Evolutionary conservation across 2,888 invertebrate species (phyloP).

Genomic region (Aporophyla lueneburgensis): DNA sequence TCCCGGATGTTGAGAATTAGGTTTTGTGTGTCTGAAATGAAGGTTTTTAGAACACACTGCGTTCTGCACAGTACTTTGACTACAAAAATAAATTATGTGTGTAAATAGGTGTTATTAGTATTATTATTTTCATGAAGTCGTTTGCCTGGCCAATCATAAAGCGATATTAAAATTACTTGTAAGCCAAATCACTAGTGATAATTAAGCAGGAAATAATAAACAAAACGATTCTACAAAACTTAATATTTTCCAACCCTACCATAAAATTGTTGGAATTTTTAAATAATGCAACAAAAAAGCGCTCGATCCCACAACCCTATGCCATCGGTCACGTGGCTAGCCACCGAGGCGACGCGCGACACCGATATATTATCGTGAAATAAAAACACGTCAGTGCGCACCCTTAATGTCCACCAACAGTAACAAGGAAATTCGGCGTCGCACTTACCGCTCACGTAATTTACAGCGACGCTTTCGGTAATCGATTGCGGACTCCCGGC

Average conservation of each 20-base stretch:
- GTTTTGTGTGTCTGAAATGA: background rate
- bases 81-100: too few relatives aligned
- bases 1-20: constrained; percentile 1
- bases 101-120: background rate
- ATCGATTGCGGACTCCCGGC: too few relatives aligned
- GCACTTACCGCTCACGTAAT: constrained; percentile 59
- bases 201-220: background rate
- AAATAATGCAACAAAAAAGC: background rate
- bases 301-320: constrained; percentile 34
- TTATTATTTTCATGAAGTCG: background rate
- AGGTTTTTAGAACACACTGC: background rate
- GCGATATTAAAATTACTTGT: too few relatives aligned
- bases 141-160: background rate
- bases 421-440: constrained; percentile 67
- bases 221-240: background rate
- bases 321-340: constrained; percentile 61
- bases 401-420: constrained; percentile 61
- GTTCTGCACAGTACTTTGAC: background rate
- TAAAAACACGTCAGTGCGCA: constrained; percentile 73
- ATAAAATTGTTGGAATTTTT: background rate
- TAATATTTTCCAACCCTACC: background rate
- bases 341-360: constrained; percentile 44
- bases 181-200: background rate
- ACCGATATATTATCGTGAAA: constrained; percentile 67
- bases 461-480: constrained; percentile 30